Percentiles rank a stretch among this genome's conserved stretches.
These are phyloP conservation scores for Lerema accius DNA, from an alignment of 1,140 invertebrate species.

Conservation along the genomic window DNA sequence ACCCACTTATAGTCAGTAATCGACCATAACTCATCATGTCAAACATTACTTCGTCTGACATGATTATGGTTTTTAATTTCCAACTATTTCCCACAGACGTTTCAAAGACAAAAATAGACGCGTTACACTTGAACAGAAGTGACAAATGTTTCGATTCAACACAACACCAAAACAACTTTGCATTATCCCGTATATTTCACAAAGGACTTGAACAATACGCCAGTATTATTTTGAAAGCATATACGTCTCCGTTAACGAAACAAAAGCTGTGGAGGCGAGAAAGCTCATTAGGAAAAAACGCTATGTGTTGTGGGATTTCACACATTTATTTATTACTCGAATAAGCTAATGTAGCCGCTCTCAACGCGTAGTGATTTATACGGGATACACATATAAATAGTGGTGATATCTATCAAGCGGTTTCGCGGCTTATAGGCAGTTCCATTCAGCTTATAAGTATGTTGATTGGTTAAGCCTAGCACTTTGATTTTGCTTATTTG, in stretches of 20 bases:
- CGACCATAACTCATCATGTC: no score
- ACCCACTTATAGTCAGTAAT: no score
- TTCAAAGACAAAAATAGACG: no score
- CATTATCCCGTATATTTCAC: no score
- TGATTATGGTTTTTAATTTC: no score
- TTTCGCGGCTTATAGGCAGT: background rate
- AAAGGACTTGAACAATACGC: conserved; percentile 16
- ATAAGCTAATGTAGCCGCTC: conserved; percentile 29
- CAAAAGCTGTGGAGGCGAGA: conserved; percentile 27
- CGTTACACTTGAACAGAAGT: background rate
- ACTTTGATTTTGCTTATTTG: background rate
- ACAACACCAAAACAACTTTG: background rate
- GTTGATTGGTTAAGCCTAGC: background rate
- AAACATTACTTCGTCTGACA: no score
- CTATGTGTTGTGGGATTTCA: conserved; percentile 23
- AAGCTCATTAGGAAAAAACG: conserved; percentile 29
- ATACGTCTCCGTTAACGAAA: conserved; percentile 21
- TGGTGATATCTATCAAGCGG: background rate
- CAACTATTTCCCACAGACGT: no score
- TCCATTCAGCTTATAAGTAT: background rate
- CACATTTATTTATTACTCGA: conserved; percentile 28
- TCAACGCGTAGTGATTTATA: conserved; percentile 16
- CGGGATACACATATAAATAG: conserved; percentile 9
- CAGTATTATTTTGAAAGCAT: conserved; percentile 18
- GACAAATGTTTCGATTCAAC: background rate